Evolutionary conservation across 1,140 invertebrate genomes (phyloP).

Genomic region (Zaprionus davidi): DNA sequence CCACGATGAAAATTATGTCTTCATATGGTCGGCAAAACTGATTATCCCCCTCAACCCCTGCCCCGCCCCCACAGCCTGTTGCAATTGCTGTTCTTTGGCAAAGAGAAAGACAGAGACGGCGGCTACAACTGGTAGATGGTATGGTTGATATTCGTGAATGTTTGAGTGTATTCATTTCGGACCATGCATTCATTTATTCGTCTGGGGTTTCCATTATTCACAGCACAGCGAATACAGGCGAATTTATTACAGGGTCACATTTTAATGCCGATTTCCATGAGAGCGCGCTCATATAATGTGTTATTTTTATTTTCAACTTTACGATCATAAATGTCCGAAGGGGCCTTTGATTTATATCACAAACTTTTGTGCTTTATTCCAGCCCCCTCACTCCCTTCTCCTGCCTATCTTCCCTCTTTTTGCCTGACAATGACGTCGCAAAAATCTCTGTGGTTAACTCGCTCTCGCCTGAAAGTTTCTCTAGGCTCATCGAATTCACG

Average conservation of each 20-base stretch:
- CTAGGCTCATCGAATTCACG: constrained; percentile 3
- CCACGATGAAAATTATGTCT: constrained; percentile 43
- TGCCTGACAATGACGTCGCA: constrained; percentile 3
- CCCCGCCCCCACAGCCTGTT: background rate
- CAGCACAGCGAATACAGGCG: constrained; percentile 16
- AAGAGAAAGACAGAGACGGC: constrained; percentile 26
- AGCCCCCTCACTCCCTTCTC: background rate
- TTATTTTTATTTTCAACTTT: constrained; percentile 77
- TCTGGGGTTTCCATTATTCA: constrained; percentile 55
- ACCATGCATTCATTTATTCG: constrained; percentile 46
- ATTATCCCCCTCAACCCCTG: background rate
- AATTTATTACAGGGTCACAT: constrained; percentile 64
- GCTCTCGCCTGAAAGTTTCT: background rate
- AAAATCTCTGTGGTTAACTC: constrained; percentile 15
- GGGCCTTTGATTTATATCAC: constrained; percentile 75
- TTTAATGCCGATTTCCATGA: constrained; percentile 62
- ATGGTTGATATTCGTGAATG: constrained; percentile 5
- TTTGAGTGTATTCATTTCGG: constrained; percentile 28
- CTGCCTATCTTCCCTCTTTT: too few relatives aligned
- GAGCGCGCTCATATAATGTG: constrained; percentile 42
- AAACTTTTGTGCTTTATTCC: constrained; percentile 67
- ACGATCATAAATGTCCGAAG: constrained; percentile 82
- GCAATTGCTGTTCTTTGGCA: constrained; percentile 30
- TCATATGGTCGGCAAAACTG: constrained; percentile 25
- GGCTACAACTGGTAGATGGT: background rate